Conservation (phyloP, 2,797 vertebrate genomes). For the Melanogrammus aeglefinus region DNA sequence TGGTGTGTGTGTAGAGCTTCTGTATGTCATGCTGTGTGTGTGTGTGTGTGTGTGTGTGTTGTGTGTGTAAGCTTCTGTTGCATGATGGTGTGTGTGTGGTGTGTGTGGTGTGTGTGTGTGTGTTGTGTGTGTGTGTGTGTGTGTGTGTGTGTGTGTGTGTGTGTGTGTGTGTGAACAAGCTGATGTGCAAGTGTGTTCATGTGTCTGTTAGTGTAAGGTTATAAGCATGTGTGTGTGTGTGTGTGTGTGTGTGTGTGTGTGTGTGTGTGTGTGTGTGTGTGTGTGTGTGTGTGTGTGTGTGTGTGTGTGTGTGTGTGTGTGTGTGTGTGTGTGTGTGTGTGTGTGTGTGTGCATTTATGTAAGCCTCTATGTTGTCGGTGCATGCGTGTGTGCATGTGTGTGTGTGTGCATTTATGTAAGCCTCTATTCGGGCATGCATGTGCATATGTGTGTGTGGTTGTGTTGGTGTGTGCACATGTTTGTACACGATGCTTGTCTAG, state of each 20-base stretch:
- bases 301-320: conserved; percentile 5
- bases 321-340: conserved; percentile 23
- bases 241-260: no score
- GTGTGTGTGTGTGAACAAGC: background rate
- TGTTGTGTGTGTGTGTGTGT: no score
- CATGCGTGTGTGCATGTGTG: conserved; percentile 14
- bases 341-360: conserved; percentile 15
- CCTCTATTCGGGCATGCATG: background rate
- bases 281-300: conserved; percentile 13
- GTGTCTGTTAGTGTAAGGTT: background rate
- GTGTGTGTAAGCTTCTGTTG: background rate
- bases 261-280: conserved; percentile 14
- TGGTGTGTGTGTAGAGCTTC: conserved; percentile 20
- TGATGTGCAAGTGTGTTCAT: no score
- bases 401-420: conserved; percentile 5
- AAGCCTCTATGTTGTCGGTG: background rate
- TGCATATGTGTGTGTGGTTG: conserved; percentile 22
- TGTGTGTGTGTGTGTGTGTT: no score
- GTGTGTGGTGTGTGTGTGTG: conserved; percentile 9
- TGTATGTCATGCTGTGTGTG: no score
- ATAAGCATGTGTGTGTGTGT: no score
- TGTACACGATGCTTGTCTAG: background rate
- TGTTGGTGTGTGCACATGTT: conserved; percentile 27
- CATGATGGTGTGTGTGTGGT: no score
- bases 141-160: conserved; percentile 9